Evolutionary conservation across 2,888 invertebrate genomes (phyloP), one percentile per base, ranked within the genome.

Genomic region (Epinotia brunnichana): DNA sequence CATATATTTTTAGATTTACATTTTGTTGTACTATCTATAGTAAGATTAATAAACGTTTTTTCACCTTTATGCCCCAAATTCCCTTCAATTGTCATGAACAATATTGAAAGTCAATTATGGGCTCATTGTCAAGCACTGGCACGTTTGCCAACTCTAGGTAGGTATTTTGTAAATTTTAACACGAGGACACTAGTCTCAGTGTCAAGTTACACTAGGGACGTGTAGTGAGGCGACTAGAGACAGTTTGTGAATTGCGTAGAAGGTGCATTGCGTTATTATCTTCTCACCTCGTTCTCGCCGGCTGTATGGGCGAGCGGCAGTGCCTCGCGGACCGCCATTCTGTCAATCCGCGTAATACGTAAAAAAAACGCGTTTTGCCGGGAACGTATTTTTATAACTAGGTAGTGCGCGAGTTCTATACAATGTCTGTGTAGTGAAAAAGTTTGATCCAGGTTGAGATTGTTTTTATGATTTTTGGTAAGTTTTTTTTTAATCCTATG

Each of bases 301-400:
- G 69, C 73, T 59, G 67, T 68, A 70, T 70, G 74, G 74, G 11
- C 63, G 63, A 44, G 48, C 41, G 79, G 75, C 84, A 85, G 85
- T 85, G 71, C 76, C 70, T 71, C 75, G 76, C 77, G 77, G 81
- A 74, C 78, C 79, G 85, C 80, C 80, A 79, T 79, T 74, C 82
- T 80, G 84, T 81, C 82, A 82, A 81, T 80, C 83, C 79, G 77
- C 80, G 82, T 79, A 80, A 70, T 74, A 56, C 51, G 51, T 67
- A 29, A 35, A 7, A 35, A 21, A 44, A 13, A 10, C 29, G n/a
- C 11, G 74, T 78, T 80, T 83, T 80, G 75, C 81, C 81, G 80
- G 78, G 77, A 79, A 78, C 67, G 2, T 60, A 11, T 48, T 44
- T 64, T 54, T 44, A 66, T 53, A n/a, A n/a, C n/a, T n/a, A n/a